phyloP scores from a whole-genome alignment of 92 coral and sea anemone species.

The Epizoanthus rinbou region DNA sequence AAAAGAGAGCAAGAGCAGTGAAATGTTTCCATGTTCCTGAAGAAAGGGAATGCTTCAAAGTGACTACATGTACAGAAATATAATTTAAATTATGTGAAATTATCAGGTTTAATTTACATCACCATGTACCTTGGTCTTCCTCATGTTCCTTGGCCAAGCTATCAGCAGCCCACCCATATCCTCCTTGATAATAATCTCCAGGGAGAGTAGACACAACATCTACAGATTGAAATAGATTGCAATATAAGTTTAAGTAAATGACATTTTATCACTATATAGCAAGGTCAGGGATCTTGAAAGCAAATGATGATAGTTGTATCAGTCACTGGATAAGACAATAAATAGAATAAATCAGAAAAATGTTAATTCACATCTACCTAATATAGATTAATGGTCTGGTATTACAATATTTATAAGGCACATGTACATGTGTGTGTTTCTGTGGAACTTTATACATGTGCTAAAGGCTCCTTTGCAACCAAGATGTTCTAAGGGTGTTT shows the following conservation, averaged over 20 bases:
- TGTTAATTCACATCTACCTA: too few species aligned
- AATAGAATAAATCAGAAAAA: not conserved
- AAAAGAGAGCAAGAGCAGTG: too few species aligned
- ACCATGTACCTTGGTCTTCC: slow-evolving; percentile 16
- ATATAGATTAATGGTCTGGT: too few species aligned
- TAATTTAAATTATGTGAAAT: not conserved
- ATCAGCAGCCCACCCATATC: not conserved
- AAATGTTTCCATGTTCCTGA: too few species aligned
- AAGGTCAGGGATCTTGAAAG: not conserved
- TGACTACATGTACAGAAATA: not conserved
- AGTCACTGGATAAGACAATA: not conserved
- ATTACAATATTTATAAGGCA: too few species aligned
- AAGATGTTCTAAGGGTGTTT: too few species aligned
- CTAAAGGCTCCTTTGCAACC: too few species aligned
- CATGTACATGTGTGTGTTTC: too few species aligned
- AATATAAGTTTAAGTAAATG: too few species aligned
- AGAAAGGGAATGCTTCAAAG: too few species aligned
- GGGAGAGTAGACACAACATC: slow-evolving; percentile 29
- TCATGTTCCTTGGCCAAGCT: slow-evolving; percentile 33
- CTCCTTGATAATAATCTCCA: not conserved
- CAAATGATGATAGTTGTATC: not conserved
- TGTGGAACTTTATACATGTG: too few species aligned
- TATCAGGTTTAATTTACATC: not conserved
- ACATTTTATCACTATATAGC: not conserved
- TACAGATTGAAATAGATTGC: not conserved